These are phyloP conservation scores for Calliscelio sp. DNA, from an alignment of 2,888 invertebrate species.

Conservation along the genomic window DNA sequence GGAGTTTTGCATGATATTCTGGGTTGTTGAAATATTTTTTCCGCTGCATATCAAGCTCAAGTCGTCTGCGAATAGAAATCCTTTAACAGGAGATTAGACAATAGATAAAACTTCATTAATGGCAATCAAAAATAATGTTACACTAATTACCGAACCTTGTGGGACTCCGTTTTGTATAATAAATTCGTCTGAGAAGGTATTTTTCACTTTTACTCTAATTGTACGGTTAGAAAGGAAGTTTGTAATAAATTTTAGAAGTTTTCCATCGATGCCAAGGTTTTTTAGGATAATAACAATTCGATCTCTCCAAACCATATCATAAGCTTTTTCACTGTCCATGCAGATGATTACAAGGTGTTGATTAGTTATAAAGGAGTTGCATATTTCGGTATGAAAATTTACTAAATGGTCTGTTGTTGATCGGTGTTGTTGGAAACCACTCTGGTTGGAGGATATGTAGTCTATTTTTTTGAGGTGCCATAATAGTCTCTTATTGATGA, in stretches of 20 bases:
- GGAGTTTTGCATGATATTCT: conserved; percentile 32
- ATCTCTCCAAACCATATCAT: conserved; percentile 68
- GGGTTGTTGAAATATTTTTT: conserved; percentile 47
- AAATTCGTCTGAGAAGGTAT: conserved; percentile 21
- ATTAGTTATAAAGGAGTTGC: conserved; percentile 56
- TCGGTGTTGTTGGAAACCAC: conserved; percentile 17
- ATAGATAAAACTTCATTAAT: conserved; percentile 54
- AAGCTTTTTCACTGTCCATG: conserved; percentile 68
- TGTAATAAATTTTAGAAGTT: conserved; percentile 37
- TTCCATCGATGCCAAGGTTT: conserved; percentile 57
- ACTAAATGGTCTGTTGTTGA: conserved; percentile 63
- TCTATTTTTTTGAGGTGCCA: conserved; percentile 22
- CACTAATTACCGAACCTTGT: conserved; percentile 68
- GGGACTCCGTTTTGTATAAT: conserved; percentile 63
- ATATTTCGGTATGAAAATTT: conserved; percentile 57
- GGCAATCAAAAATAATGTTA: conserved; percentile 68
- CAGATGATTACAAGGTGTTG: conserved; percentile 52
- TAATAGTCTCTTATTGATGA: conserved; percentile 28
- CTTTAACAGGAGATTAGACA: no score
- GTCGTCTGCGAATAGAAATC: conserved; percentile 65
- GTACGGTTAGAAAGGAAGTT: conserved; percentile 66
- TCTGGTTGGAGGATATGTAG: conserved; percentile 15
- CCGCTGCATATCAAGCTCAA: conserved; percentile 55
- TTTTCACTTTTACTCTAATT: conserved; percentile 46
- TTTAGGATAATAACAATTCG: conserved; percentile 38